Evolutionary conservation across 2,888 invertebrate genomes (phyloP).

Genomic region (Agonopterix subpropinquella): DNA sequence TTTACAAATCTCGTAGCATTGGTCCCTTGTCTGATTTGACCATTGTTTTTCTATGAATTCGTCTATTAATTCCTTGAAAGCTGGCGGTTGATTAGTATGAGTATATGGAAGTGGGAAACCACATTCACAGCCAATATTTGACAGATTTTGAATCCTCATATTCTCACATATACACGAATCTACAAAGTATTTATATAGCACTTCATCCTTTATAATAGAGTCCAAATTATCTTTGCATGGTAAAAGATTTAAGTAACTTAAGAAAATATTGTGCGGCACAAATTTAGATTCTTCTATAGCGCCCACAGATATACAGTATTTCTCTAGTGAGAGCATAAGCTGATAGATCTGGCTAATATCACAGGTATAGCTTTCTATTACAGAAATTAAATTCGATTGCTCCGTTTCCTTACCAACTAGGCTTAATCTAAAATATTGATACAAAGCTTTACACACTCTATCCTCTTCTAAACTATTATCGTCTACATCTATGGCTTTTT

Average conservation of each 20-base stretch:
- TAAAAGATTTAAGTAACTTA: constrained; percentile 51
- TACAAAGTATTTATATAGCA: constrained; percentile 67
- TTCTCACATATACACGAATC: constrained; percentile 76
- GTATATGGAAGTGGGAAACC: constrained; percentile 75
- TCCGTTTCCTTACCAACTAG: constrained; percentile 56
- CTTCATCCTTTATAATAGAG: constrained; percentile 50
- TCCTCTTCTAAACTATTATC: constrained; percentile 44
- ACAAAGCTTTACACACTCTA: constrained; percentile 52
- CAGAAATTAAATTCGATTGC: constrained; percentile 57
- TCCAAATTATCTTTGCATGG: constrained; percentile 41
- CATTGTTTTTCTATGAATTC: constrained; percentile 71
- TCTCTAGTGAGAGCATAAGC: constrained; percentile 54
- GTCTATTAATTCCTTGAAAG: constrained; percentile 74
- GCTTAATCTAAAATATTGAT: constrained; percentile 65
- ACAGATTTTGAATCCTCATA: constrained; percentile 48
- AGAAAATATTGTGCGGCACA: constrained; percentile 57
- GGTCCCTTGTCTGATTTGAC: constrained; percentile 50
- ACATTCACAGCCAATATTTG: constrained; percentile 74
- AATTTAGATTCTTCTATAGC: constrained; percentile 55
- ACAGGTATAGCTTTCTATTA: constrained; percentile 58
- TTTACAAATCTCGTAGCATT: constrained; percentile 71
- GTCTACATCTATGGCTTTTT: constrained; percentile 53
- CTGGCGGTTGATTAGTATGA: constrained; percentile 50
- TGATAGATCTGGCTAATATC: constrained; percentile 62
- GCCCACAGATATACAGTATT: constrained; percentile 57